Conservation (phyloP, 2,888 invertebrate species). For the Clistopyga incitator region DNA sequence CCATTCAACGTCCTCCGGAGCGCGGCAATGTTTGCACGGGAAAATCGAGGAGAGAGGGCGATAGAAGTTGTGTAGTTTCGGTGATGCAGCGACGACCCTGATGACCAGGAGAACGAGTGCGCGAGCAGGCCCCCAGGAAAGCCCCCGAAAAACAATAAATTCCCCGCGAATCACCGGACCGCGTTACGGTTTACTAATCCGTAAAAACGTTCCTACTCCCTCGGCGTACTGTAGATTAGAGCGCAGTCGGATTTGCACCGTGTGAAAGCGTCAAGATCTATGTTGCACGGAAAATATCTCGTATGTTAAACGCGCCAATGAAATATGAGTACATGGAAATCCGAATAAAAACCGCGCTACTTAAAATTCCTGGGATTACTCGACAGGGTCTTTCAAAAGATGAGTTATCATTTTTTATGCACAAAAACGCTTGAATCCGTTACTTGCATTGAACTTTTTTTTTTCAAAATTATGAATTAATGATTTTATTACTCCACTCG, state of each 20-base stretch:
- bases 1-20: conserved; percentile 71
- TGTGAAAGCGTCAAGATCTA: neutral
- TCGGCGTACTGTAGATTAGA: neutral
- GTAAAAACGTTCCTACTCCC: conserved; percentile 72
- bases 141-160: conserved; percentile 76
- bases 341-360: conserved; percentile 17
- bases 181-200: conserved; percentile 74
- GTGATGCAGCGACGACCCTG: conserved; percentile 4
- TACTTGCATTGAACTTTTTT: neutral
- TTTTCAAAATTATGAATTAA: neutral
- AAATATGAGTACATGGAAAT: conserved; percentile 41
- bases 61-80: conserved; percentile 14
- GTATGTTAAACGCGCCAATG: conserved; percentile 8
- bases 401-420: too few relatives aligned
- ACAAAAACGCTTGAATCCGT: too few relatives aligned
- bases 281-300: neutral
- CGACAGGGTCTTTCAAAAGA: too few relatives aligned
- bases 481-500: neutral
- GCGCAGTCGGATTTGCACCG: neutral
- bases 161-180: conserved; percentile 74
- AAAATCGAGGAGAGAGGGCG: conserved; percentile 11
- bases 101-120: conserved; percentile 38
- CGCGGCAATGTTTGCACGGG: conserved; percentile 25
- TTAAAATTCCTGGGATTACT: neutral
- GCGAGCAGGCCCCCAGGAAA: conserved; percentile 57